Percentiles rank a stretch among this genome's conserved stretches.
phyloP scores from a whole-genome alignment of 2,113 vertebrate genomes.

The Proterorhinus semilunaris region DNA sequence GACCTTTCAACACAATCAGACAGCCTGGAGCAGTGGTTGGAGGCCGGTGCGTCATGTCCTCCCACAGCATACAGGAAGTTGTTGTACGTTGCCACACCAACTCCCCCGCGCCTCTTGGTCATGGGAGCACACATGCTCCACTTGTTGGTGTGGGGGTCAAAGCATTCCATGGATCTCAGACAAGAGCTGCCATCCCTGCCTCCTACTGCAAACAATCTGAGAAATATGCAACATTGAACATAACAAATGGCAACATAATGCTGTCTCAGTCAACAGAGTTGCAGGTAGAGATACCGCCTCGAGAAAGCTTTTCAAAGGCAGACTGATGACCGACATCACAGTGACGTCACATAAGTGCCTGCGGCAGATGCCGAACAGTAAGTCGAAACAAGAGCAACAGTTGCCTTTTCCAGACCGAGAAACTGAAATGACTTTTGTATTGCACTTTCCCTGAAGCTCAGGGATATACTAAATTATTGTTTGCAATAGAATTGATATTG shows the following conservation, averaged over 20 bases:
- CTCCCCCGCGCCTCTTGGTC: constrained; percentile 91
- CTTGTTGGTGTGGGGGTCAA: constrained; percentile 97
- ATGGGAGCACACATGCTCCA: constrained; percentile 93
- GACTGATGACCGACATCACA: constrained; percentile 34
- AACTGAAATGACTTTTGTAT: constrained; percentile 47
- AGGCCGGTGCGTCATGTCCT: constrained; percentile 92
- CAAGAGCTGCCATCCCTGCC: constrained; percentile 96
- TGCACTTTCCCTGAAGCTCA: no score
- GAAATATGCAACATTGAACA: constrained; percentile 12
- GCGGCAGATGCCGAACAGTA: constrained; percentile 37
- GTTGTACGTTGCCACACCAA: constrained; percentile 91
- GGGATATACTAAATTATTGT: no score
- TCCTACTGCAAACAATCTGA: constrained; percentile 90
- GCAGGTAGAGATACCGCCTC: no score
- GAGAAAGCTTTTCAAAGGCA: constrained; percentile 29
- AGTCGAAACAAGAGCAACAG: constrained; percentile 44
- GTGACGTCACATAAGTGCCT: constrained; percentile 39
- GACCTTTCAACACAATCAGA: constrained; percentile 95
- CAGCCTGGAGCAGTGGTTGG: constrained; percentile 90
- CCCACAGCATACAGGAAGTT: constrained; percentile 92
- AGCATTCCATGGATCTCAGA: constrained; percentile 94
- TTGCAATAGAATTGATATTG: no score
- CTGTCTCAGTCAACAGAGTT: no score
- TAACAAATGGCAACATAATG: constrained; percentile 8
- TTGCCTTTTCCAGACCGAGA: constrained; percentile 65